phyloP scores from a whole-genome alignment of 2,888 invertebrate genomes.

The Didymodactylos carnosus region DNA sequence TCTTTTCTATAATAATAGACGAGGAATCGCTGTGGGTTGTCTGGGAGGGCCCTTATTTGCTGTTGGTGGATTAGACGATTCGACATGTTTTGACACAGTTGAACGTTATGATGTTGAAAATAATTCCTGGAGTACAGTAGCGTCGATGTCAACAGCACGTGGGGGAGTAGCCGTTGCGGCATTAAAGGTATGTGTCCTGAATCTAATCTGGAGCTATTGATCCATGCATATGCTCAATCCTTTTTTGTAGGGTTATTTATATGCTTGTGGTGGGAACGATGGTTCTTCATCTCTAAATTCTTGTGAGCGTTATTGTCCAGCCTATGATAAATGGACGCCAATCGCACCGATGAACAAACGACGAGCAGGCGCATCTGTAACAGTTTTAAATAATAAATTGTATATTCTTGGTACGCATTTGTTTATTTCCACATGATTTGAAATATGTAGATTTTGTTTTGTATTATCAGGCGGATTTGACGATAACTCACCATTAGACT shows the following conservation, averaged over 20 bases:
- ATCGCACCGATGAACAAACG: conserved; percentile 35
- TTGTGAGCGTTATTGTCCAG: conserved; percentile 37
- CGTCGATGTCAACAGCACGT: conserved; percentile 35
- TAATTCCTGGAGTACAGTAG: conserved; percentile 35
- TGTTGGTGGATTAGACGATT: conserved; percentile 38
- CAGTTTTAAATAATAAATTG: conserved; percentile 35
- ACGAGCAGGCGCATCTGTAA: conserved; percentile 38
- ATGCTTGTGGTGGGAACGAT: conserved; percentile 39
- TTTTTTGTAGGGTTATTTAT: conserved; percentile 26
- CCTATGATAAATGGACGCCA: conserved; percentile 34
- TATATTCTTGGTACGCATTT: conserved; percentile 28
- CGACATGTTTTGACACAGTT: conserved; percentile 35
- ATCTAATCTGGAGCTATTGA: too few species aligned
- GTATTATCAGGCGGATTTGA: conserved; percentile 35
- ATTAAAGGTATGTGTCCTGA: conserved; percentile 22
- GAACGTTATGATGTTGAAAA: conserved; percentile 36
- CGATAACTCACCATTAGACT: conserved; percentile 36
- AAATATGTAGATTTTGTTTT: too few species aligned
- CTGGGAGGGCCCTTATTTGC: conserved; percentile 38
- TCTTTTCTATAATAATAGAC: conserved; percentile 19
- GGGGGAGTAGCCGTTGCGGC: conserved; percentile 38
- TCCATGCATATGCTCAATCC: not conserved
- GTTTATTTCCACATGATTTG: not conserved
- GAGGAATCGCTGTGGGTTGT: conserved; percentile 38
- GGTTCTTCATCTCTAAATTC: conserved; percentile 36